Percentiles rank a stretch among this genome's conserved stretches.
Evolutionary conservation across 2,888 invertebrate genomes (phyloP).

Genomic region (Sarcophaga variegata): DNA sequence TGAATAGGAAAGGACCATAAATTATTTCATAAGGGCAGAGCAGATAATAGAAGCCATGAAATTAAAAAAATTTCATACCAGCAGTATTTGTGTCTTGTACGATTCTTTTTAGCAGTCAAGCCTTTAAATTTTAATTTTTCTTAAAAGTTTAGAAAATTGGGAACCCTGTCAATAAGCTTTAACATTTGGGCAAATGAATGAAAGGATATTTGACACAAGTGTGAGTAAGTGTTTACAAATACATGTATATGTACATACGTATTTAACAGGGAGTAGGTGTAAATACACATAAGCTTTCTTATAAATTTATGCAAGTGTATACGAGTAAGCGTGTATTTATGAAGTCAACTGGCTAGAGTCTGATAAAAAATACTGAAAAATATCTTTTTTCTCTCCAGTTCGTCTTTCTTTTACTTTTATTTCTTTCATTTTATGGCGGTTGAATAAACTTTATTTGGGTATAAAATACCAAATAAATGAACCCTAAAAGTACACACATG

Average conservation of each 20-base stretch:
- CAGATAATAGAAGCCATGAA: no score
- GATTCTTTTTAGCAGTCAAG: no score
- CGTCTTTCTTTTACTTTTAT: constrained; percentile 10
- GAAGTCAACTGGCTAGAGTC: constrained; percentile 62
- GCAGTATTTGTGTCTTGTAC: no score
- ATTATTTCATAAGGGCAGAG: no score
- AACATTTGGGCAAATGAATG: neutral
- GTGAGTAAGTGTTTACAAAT: neutral
- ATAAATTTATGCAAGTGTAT: constrained; percentile 10
- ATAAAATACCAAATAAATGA: neutral
- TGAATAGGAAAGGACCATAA: no score
- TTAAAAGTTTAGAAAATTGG: neutral
- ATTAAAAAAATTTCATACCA: no score
- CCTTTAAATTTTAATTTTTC: neutral
- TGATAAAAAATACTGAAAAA: constrained; percentile 59
- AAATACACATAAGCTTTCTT: neutral
- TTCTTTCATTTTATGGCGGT: constrained; percentile 61
- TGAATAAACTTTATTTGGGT: constrained; percentile 67
- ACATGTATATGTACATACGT: neutral
- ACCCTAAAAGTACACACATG: neutral
- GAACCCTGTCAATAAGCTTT: constrained; percentile 16
- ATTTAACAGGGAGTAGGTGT: neutral
- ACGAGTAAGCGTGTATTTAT: constrained; percentile 31
- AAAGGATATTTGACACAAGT: constrained; percentile 30
- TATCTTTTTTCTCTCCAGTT: constrained; percentile 17